These are phyloP conservation scores for Nothoprocta perdicaria DNA, from an alignment of 2,113 vertebrate species.

Conservation along the genomic window DNA sequence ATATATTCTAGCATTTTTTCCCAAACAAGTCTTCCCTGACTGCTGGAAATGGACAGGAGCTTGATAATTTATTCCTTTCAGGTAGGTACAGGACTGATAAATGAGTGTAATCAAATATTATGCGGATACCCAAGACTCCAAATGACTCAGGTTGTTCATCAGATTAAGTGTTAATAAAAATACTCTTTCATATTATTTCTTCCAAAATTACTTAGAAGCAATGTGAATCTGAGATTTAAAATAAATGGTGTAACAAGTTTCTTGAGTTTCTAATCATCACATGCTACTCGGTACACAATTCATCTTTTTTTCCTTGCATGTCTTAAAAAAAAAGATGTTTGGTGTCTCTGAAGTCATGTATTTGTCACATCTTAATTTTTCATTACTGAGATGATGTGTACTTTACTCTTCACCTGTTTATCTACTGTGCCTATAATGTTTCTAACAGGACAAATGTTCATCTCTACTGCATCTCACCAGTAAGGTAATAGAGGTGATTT, in stretches of 20 bases:
- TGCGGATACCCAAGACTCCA: neutral
- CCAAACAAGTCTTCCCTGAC: neutral
- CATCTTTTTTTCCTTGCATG: neutral
- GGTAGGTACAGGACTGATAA: accelerated
- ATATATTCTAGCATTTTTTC: accelerated
- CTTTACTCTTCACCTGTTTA: neutral
- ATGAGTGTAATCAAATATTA: neutral
- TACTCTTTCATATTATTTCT: neutral
- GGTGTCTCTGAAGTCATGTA: neutral
- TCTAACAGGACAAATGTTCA: neutral
- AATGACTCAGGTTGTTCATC: neutral
- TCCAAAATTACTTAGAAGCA: neutral
- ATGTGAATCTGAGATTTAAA: neutral
- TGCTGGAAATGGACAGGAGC: neutral
- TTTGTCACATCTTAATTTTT: neutral
- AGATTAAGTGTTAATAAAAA: neutral
- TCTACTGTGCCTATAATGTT: neutral
- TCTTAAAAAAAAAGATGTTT: neutral
- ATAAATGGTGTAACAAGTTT: neutral
- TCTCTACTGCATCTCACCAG: neutral
- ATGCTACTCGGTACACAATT: neutral
- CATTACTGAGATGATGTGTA: neutral
- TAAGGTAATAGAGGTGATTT: neutral
- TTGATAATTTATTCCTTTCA: accelerated
- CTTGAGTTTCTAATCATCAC: neutral